Evolutionary conservation across 2,797 vertebrate genomes (phyloP).

Genomic region (Lagorchestes hirsutus): DNA sequence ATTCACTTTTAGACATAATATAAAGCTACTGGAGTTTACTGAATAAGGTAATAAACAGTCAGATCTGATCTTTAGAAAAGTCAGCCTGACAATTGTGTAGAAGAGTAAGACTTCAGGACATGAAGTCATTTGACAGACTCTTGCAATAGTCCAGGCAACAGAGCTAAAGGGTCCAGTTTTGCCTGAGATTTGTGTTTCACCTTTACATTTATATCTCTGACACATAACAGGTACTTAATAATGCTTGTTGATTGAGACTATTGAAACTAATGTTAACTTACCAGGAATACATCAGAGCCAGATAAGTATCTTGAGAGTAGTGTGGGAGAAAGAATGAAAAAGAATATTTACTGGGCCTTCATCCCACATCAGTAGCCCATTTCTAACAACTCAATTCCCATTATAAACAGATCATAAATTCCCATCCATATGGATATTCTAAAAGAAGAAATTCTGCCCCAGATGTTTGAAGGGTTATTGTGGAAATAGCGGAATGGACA

Average conservation of each 20-base stretch:
- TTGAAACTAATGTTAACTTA: neutral
- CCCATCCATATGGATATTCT: neutral
- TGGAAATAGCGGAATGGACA: neutral
- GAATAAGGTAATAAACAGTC: neutral
- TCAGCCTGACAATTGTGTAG: neutral
- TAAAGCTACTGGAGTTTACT: neutral
- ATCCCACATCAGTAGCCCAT: neutral
- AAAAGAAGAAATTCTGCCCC: neutral
- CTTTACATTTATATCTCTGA: neutral
- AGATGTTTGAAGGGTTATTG: constrained; percentile 22
- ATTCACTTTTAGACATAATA: neutral
- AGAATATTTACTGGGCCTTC: constrained; percentile 14
- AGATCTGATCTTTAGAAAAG: neutral
- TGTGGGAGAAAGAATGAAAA: neutral
- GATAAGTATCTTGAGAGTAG: constrained; percentile 6
- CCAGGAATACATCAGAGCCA: neutral
- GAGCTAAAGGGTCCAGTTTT: neutral
- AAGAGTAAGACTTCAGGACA: neutral
- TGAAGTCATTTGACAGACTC: neutral
- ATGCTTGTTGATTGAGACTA: neutral
- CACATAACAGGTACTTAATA: neutral
- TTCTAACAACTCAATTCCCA: neutral
- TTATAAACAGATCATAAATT: neutral
- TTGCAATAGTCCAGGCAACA: neutral
- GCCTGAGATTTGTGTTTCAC: neutral